Conservation (phyloP, 64 coral and sea anemone genomes). For the Actinia equina region DNA sequence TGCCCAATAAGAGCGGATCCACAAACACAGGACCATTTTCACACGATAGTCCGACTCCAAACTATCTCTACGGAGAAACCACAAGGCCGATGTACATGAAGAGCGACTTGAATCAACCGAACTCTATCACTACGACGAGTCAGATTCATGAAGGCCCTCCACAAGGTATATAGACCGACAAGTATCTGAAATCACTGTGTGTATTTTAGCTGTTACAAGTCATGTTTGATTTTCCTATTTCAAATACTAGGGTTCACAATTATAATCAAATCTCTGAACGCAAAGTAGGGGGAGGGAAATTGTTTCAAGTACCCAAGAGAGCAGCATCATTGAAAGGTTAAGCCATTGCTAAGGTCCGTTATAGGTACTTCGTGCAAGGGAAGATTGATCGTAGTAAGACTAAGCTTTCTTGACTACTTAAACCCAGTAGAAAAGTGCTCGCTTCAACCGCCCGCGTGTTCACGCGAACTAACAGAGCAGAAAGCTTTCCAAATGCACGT, state of each 20-base stretch:
- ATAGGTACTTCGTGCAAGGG: constrained; percentile 65
- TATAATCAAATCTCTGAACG: constrained; percentile 96
- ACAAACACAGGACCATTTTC: constrained; percentile 75
- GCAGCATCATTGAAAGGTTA: constrained; percentile 99
- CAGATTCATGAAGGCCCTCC: constrained; percentile 78
- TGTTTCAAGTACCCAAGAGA: constrained; percentile 99
- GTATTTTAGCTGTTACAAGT: constrained; percentile 83
- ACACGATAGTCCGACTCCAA: constrained; percentile 69
- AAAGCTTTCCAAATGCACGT: constrained; percentile 79
- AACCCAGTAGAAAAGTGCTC: constrained; percentile 17
- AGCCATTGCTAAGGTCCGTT: constrained; percentile 92
- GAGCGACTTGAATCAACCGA: constrained; percentile 44
- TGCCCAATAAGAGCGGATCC: constrained; percentile 84
- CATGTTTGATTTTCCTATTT: constrained; percentile 93
- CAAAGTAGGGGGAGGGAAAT: constrained; percentile 99
- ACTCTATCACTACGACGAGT: constrained; percentile 51
- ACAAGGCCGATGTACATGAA: constrained; percentile 77
- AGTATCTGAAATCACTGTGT: constrained; percentile 68
- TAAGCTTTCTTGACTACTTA: constrained; percentile 60
- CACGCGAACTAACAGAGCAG: constrained; percentile 66
- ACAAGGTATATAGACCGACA: constrained; percentile 72
- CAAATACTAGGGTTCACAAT: constrained; percentile 68
- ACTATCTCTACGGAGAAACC: constrained; percentile 78
- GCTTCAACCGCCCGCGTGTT: constrained; percentile 50
- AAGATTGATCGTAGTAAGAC: constrained; percentile 41